Conservation (phyloP, 2,888 invertebrate genomes). For the Leptinotarsa tumamoca region DNA sequence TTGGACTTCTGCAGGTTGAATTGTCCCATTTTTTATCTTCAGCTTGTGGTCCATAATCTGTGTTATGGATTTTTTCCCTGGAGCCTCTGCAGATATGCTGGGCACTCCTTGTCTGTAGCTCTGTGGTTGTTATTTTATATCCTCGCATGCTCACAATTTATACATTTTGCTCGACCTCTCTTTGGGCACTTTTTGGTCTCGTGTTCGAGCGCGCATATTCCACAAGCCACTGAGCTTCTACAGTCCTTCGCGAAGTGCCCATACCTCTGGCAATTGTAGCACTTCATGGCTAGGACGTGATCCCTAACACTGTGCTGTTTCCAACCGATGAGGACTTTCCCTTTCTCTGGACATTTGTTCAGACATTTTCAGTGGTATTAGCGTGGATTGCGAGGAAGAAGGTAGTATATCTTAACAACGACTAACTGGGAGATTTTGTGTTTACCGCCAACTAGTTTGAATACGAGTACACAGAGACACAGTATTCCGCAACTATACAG, state of each 20-base stretch:
- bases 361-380: no score
- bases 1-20: not conserved
- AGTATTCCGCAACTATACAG: no score
- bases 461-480: no score
- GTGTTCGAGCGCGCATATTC: not conserved
- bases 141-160: not conserved
- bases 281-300: not conserved
- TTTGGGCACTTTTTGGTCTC: not conserved
- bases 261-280: conserved; percentile 14
- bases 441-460: no score
- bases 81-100: not conserved
- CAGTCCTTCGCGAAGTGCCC: conserved; percentile 5
- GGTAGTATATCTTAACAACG: no score
- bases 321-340: not conserved
- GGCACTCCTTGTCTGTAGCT: not conserved
- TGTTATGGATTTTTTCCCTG: not conserved
- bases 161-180: not conserved
- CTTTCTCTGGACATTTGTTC: no score
- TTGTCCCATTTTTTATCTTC: not conserved
- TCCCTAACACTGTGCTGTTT: not conserved
- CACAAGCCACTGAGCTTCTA: not conserved
- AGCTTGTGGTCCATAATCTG: not conserved
- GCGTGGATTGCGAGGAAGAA: no score
- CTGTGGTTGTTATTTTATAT: not conserved
- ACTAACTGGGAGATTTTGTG: no score